Conservation (phyloP, 2,113 vertebrate genomes). For the Melanerpes formicivorus region DNA sequence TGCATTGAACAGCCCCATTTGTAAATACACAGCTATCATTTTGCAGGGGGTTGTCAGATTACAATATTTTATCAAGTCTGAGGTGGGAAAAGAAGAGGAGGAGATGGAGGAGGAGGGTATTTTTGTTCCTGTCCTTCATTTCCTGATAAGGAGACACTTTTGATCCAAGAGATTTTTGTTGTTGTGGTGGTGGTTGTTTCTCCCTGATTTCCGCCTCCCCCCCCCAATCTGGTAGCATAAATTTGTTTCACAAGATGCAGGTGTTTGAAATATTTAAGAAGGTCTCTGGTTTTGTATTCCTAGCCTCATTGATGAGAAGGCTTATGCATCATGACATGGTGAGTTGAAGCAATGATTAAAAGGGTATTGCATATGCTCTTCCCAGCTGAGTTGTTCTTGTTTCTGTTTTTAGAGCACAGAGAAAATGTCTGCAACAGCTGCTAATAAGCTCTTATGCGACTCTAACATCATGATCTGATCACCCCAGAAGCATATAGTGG, state of each 20-base stretch:
- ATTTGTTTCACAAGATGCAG: conserved; percentile 48
- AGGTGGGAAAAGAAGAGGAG: conserved; percentile 59
- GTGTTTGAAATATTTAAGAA: conserved; percentile 48
- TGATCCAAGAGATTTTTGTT: background rate
- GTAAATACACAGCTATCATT: conserved; percentile 8
- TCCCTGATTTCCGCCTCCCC: background rate
- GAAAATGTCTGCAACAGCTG: conserved; percentile 49
- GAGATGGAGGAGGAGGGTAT: conserved; percentile 56
- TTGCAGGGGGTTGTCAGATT: conserved; percentile 13
- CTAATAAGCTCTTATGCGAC: conserved; percentile 59
- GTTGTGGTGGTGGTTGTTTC: background rate
- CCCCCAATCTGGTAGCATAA: conserved; percentile 11
- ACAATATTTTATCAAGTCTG: conserved; percentile 33
- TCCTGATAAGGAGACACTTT: conserved; percentile 51
- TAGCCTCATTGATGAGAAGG: conserved; percentile 51
- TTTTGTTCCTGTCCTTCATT: conserved; percentile 61
- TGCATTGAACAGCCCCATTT: background rate
- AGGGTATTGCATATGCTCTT: conserved; percentile 42
- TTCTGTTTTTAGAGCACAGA: conserved; percentile 60
- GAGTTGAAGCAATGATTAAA: conserved; percentile 61
- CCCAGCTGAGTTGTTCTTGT: conserved; percentile 50
- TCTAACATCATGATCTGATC: conserved; percentile 57
- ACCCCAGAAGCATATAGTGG: conserved; percentile 43
- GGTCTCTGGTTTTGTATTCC: conserved; percentile 22
- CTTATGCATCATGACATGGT: conserved; percentile 31